These are phyloP conservation scores for Hydrozoanthus tunicans DNA, from an alignment of 64 coral and sea anemone species.

Conservation along the genomic window DNA sequence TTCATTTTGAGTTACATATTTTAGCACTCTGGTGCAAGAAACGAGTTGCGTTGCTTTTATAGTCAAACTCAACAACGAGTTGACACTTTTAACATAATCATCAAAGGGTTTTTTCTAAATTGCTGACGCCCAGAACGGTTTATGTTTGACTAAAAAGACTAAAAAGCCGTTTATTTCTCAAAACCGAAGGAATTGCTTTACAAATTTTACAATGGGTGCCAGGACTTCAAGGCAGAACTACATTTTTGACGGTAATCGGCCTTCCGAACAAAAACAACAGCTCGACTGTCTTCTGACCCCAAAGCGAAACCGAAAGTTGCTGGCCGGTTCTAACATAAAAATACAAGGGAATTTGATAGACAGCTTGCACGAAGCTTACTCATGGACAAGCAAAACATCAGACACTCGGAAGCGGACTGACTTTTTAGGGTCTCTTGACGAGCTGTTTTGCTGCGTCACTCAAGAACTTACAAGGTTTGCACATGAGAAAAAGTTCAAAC, in stretches of 20 bases:
- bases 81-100: too few species aligned
- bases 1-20: neutral
- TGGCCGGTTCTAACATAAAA: neutral
- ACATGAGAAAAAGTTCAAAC: conserved; percentile 19
- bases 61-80: too few species aligned
- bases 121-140: neutral
- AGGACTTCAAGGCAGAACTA: neutral
- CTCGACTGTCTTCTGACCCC: conserved; percentile 50
- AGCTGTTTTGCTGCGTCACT: conserved; percentile 27
- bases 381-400: conserved; percentile 28
- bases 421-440: conserved; percentile 18
- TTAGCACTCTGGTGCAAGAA: too few species aligned
- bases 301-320: neutral
- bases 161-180: neutral
- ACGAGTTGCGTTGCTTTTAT: too few species aligned
- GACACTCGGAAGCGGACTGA: neutral
- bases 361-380: conserved; percentile 7
- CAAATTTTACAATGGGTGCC: conserved; percentile 2
- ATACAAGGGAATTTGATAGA: neutral
- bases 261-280: neutral
- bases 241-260: neutral
- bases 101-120: too few species aligned
- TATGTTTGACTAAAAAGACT: neutral
- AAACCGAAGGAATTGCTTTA: neutral
- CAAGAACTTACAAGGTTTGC: conserved; percentile 34